Evolutionary conservation across 1,140 invertebrate species (phyloP), one percentile per base, ranked within the genome.

Genomic region (Arctopsyche grandis): DNA sequence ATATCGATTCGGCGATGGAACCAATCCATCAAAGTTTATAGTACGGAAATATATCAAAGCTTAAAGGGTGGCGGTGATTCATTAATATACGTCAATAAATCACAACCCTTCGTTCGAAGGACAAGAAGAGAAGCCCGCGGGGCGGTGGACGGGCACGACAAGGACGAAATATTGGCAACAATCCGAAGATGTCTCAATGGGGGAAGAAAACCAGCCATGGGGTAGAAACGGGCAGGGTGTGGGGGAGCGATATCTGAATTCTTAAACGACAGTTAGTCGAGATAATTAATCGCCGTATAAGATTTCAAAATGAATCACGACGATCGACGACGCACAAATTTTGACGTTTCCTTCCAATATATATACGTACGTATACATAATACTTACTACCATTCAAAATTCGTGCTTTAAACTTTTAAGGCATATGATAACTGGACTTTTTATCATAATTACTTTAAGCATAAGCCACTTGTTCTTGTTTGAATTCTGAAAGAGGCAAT

Each of bases 51-150:
- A 78, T 60, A 78, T 78, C 77, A 78, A 70, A 78, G 66, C 77
- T 78, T 43, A 78, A 69, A 78, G 66, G 77, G 77, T 70, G 77
- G 16, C 52, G 29, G 48, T 70, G 77, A 71, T 70, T 71, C 77
- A 78, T 78, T 78, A 78, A 78, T 78, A 78, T 71, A 56, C 69
- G 77, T 78, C 77, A 78, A 78, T 78, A 78, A 78, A 78, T 78
- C 77, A 78, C 77, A 78, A 70, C 77, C 77, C 77, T 71, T 78
- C 69, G 52, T 26, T 16, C 46, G 46, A 26, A 26, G 63, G 24
- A 66, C 58, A 60, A 60, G 58, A 22, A 60, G 14, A 19, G 58
- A 60, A 16, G 48, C 48, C 48, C 48, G 16, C 48, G 48, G 48
- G 1, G 16, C 48, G 48, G 7, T 21, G 9, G 58, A 60, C 58